These are phyloP conservation scores for Callospermophilus lateralis DNA, from an alignment of 2,113 vertebrate species.

Conservation along the genomic window DNA sequence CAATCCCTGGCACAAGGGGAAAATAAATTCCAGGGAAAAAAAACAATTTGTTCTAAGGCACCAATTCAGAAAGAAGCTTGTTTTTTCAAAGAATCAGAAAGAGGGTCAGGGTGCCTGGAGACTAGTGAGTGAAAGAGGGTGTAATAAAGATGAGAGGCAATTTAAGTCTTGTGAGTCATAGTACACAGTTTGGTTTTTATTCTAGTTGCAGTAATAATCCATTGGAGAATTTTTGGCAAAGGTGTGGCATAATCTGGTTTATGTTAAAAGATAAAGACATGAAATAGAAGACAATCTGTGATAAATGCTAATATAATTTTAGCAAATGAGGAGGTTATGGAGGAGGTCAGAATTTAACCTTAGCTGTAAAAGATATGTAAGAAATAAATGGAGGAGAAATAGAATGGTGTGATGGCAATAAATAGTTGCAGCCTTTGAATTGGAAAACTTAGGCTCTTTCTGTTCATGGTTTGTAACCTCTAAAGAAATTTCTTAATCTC, in stretches of 20 bases:
- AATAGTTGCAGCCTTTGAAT: slow-evolving; percentile 22
- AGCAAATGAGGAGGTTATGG: not conserved
- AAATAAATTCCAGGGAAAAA: not conserved
- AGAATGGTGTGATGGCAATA: not conserved
- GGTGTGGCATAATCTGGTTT: not conserved
- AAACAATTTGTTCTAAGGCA: not conserved
- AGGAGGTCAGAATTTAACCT: not conserved
- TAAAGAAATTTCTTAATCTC: not conserved
- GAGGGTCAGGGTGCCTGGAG: not conserved
- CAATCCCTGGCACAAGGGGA: too few species aligned
- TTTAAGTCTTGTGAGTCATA: slow-evolving; percentile 23
- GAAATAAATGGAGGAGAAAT: slow-evolving; percentile 16
- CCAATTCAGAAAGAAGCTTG: slow-evolving; percentile 27
- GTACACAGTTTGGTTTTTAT: slow-evolving; percentile 8
- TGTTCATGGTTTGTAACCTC: not conserved
- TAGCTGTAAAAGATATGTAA: not conserved
- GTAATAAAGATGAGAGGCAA: not conserved
- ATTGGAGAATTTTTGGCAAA: not conserved
- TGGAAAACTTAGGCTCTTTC: not conserved
- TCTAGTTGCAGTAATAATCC: not conserved
- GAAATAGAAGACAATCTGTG: not conserved
- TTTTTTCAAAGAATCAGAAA: slow-evolving; percentile 5
- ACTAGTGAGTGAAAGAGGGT: not conserved
- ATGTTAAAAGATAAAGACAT: slow-evolving; percentile 20
- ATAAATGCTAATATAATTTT: slow-evolving; percentile 1